phyloP scores from a whole-genome alignment of 1,140 invertebrate species.

The Melitaea cinxia region DNA sequence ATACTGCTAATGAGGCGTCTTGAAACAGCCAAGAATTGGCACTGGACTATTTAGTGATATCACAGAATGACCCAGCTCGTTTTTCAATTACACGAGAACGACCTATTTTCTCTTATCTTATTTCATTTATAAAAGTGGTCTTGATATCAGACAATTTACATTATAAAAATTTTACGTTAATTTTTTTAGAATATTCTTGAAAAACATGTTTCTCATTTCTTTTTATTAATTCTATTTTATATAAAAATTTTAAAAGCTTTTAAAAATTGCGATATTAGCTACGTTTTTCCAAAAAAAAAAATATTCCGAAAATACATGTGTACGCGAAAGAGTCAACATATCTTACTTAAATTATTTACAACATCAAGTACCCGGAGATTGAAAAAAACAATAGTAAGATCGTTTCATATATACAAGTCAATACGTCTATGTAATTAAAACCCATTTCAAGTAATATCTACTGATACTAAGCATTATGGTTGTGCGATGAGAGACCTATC shows the following conservation, averaged over 20 bases:
- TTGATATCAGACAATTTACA: too few relatives aligned
- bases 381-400: background rate
- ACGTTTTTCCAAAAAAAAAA: too few relatives aligned
- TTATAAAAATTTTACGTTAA: too few relatives aligned
- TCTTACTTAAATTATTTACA: background rate
- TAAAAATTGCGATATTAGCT: too few relatives aligned
- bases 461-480: too few relatives aligned
- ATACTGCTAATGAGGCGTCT: background rate
- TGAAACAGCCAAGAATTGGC: conserved; percentile 6
- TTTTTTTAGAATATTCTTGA: too few relatives aligned
- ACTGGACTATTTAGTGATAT: conserved; percentile 6
- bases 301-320: background rate
- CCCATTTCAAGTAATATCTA: background rate
- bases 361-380: background rate
- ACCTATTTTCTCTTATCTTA: background rate
- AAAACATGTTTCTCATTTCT: too few relatives aligned
- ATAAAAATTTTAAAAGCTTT: too few relatives aligned
- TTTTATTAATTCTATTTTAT: too few relatives aligned
- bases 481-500: too few relatives aligned
- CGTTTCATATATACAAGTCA: background rate
- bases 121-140: background rate
- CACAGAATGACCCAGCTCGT: background rate
- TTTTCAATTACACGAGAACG: background rate
- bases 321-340: background rate
- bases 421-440: background rate